Percentiles rank a stretch among this genome's conserved stretches.
These are phyloP conservation scores for Zaprionus nigranus DNA, from an alignment of 1,140 invertebrate species.

Conservation along the genomic window DNA sequence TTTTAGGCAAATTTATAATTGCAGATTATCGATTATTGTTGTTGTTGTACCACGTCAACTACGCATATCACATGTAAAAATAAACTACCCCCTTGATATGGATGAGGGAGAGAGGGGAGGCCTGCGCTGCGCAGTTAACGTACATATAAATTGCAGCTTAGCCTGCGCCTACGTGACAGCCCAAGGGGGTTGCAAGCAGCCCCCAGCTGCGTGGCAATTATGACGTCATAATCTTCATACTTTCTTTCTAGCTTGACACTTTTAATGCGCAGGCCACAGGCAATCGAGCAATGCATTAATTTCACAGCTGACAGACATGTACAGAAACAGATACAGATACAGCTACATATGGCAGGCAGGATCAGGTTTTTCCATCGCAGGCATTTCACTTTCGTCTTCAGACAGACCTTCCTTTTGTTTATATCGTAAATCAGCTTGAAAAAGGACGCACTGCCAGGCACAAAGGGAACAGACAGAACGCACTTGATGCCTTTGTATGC, in stretches of 20 bases:
- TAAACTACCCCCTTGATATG: constrained; percentile 39
- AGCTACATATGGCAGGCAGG: background rate
- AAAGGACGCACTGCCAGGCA: constrained; percentile 19
- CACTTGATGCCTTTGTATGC: constrained; percentile 20
- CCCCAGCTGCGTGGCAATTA: constrained; percentile 37
- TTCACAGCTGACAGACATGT: constrained; percentile 2
- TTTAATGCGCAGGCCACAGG: constrained; percentile 30
- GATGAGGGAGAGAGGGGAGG: constrained; percentile 9
- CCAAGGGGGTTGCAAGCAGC: background rate
- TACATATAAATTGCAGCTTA: constrained; percentile 47
- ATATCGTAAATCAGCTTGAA: constrained; percentile 37
- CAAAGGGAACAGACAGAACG: background rate
- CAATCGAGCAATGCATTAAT: constrained; percentile 24
- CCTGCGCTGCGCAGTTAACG: constrained; percentile 60
- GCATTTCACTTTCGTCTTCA: constrained; percentile 28
- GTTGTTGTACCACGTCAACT: constrained; percentile 35
- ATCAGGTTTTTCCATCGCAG: constrained; percentile 22
- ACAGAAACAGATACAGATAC: too few species aligned
- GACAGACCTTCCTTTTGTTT: constrained; percentile 15
- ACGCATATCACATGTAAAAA: constrained; percentile 27
- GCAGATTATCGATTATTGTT: constrained; percentile 42
- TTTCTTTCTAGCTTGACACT: constrained; percentile 5
- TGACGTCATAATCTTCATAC: constrained; percentile 60
- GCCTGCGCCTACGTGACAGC: constrained; percentile 50
- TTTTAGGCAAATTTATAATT: constrained; percentile 18